These are phyloP conservation scores for Agrochola macilenta DNA, from an alignment of 2,888 invertebrate species.

Conservation along the genomic window DNA sequence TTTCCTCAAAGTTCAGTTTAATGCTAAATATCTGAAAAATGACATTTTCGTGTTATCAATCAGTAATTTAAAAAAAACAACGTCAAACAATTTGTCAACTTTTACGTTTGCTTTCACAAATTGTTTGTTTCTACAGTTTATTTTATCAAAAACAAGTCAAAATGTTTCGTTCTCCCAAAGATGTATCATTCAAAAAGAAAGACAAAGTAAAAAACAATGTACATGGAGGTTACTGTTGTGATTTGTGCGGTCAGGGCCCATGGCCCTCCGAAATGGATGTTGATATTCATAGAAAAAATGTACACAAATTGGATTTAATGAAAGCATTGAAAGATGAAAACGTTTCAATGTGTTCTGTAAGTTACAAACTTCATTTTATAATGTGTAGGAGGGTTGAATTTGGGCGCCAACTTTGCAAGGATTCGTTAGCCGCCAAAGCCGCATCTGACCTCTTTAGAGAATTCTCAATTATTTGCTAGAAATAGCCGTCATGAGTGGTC, in stretches of 20 bases:
- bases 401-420: neutral
- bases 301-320: conserved; percentile 60
- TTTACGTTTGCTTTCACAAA: neutral
- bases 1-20: no score
- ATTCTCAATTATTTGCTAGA: neutral
- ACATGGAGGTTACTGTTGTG: conserved; percentile 55
- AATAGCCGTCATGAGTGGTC: neutral
- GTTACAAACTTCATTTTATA: conserved; percentile 13
- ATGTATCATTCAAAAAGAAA: conserved; percentile 16
- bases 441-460: neutral
- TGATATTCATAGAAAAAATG: conserved; percentile 72
- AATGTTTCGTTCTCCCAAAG: conserved; percentile 62
- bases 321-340: conserved; percentile 32
- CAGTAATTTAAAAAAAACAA: neutral
- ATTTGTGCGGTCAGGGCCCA: conserved; percentile 67
- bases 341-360: conserved; percentile 58
- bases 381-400: neutral
- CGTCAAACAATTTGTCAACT: conserved; percentile 32
- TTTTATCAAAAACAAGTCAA: neutral
- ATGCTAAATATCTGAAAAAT: neutral
- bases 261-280: conserved; percentile 78
- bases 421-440: neutral
- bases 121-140: neutral
- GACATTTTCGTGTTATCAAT: accelerated
- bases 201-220: neutral